Conservation (phyloP, 2,888 invertebrate species). For the Dryobotodes eremita region DNA sequence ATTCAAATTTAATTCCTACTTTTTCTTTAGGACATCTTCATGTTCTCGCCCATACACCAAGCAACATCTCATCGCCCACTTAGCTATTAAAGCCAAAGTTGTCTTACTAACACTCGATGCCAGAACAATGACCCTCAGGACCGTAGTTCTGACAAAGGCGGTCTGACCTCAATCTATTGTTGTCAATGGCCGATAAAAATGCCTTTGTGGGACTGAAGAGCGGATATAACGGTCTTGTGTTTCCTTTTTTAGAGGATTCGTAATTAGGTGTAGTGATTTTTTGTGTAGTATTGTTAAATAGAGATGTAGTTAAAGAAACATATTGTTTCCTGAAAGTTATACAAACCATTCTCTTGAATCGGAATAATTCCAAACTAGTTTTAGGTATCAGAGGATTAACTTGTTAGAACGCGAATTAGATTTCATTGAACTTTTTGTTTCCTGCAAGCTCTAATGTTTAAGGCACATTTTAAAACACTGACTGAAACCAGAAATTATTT, state of each 20-base stretch:
- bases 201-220: slow-evolving; percentile 55
- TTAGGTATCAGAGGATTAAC: too few species aligned
- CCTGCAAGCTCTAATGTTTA: too few species aligned
- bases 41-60: neutral
- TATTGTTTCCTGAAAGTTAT: too few species aligned
- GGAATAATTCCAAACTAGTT: too few species aligned
- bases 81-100: slow-evolving; percentile 47
- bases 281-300: neutral
- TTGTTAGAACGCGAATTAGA: too few species aligned
- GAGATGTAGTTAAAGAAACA: neutral
- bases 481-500: too few species aligned
- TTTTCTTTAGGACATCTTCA: neutral
- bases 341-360: too few species aligned
- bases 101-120: slow-evolving; percentile 49
- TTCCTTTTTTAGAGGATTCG: slow-evolving; percentile 36
- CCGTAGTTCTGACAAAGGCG: slow-evolving; percentile 50
- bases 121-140: slow-evolving; percentile 62
- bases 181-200: slow-evolving; percentile 63
- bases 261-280: slow-evolving; percentile 22
- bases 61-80: slow-evolving; percentile 42
- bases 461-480: too few species aligned
- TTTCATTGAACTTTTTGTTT: too few species aligned
- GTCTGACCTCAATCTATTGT: slow-evolving; percentile 67
- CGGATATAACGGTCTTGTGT: slow-evolving; percentile 45
- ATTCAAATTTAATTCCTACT: too few species aligned